Percentiles rank a stretch among this genome's conserved stretches.
phyloP scores from a whole-genome alignment of 2,888 invertebrate species.

The Idaea aversata region DNA sequence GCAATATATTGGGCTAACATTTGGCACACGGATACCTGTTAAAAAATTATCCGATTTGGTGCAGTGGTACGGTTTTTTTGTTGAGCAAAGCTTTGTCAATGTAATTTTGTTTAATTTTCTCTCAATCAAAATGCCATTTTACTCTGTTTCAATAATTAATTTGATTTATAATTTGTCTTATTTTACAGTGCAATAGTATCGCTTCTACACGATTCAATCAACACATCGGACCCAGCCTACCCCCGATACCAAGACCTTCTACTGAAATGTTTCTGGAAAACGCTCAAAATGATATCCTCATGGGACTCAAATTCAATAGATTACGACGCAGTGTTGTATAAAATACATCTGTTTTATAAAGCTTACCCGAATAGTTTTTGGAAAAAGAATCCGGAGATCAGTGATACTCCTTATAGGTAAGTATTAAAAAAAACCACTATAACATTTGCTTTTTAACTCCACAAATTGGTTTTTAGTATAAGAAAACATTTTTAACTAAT shows the following conservation, averaged over 20 bases:
- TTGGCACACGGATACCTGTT: too few relatives aligned
- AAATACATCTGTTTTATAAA: slow-evolving; percentile 93
- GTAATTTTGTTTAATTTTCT: too few relatives aligned
- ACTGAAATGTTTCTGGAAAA: slow-evolving; percentile 97
- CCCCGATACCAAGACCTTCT: slow-evolving; percentile 90
- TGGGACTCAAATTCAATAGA: slow-evolving; percentile 88
- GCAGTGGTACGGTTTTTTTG: too few relatives aligned
- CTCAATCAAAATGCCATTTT: too few relatives aligned
- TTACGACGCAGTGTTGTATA: slow-evolving; percentile 88
- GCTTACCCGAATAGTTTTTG: slow-evolving; percentile 93
- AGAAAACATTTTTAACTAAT: too few relatives aligned
- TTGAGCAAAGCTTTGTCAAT: too few relatives aligned
- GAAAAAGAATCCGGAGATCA: slow-evolving; percentile 86
- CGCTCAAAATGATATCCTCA: slow-evolving; percentile 91
- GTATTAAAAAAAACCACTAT: slow-evolving; percentile 9
- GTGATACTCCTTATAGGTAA: slow-evolving; percentile 90
- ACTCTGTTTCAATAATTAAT: too few relatives aligned
- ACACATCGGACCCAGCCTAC: slow-evolving; percentile 78
- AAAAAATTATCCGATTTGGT: too few relatives aligned
- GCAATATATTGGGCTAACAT: too few relatives aligned
- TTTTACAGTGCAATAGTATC: slow-evolving; percentile 89
- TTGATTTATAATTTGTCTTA: too few relatives aligned
- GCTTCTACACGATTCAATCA: slow-evolving; percentile 92
- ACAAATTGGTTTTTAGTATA: too few relatives aligned
- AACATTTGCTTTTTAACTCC: too few relatives aligned